Evolutionary conservation across 1,140 invertebrate genomes (phyloP), one percentile per base, ranked within the genome.

Genomic region (Semibalanus balanoides): DNA sequence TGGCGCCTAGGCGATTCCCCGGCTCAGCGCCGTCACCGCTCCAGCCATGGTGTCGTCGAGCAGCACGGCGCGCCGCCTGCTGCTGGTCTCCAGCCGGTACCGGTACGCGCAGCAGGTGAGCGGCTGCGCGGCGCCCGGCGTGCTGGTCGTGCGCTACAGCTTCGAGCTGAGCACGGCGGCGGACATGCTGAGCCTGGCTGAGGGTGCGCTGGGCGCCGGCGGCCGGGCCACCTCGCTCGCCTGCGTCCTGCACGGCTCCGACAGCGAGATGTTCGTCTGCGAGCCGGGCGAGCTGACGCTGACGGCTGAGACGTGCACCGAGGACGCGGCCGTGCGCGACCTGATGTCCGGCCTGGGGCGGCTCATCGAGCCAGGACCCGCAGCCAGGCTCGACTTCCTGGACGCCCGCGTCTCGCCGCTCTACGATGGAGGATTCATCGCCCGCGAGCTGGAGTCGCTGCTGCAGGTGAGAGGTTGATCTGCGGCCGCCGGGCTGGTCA

Each of bases 221-320:
- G 81, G 79, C 29, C 83, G 82, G 76, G 83, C 84, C 30, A 81
- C 82, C 22, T 84, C 83, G 77, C 79, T 86, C 74, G 85, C 83
- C 17, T 79, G 86, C 51, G 79, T 86, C 0, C 79, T 86, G 43
- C 83, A 84, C 78, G 82, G 84, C 76, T 81, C 83, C 74, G 83
- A 82, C 74, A 78, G 80, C 9, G 81, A 83, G 74, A 82, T 86
- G 35, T 83, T 83, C 74, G 73, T 86, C 0, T 84, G 83, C 76
- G 81, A 82, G 5, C 82, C 83, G 51, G 85, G 85, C 71, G 84
- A 84, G 30, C 70, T 72, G 29, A 29, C 70, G 29, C 70, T 72
- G 70, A 29, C 70, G 28, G 70, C 70, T 9, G 70, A 28, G n/a
- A 5, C n/a, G n/a, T 28, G 70, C 70, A 80, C 81, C 19, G 77